Base-by-base conservation (phyloP, 2,888 invertebrate species). In the Cerastis leucographa region DNA sequence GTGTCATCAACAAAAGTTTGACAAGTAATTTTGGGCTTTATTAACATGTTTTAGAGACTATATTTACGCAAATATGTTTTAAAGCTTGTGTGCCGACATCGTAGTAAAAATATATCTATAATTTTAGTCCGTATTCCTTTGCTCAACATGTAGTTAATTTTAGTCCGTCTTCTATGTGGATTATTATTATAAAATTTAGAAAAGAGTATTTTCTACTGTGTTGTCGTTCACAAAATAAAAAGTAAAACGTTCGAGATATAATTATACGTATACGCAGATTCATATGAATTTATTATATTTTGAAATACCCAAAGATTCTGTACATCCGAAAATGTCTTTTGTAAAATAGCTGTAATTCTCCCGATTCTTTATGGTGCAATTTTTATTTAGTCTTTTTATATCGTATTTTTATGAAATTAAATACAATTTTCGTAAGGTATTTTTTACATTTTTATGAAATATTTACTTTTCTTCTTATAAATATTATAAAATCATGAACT, bases 351-450 rank as follows among this genome's bases (percentile, higher is more conserved):
- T 67, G 40, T 67, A 76, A 72, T 61, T 49, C 74, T 78, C 74
- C 80, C 78, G 68, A 51, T 76, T 69, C 54, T 72, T 78, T 61
- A 83, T 78, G 81, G 88, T 88, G 87, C 88, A 89, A 89, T 88
- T 88, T 88, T 79, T 49, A 72, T 71, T 87, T 77, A 81, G 68
- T 80, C 74, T 80, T 73, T 78, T 74, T 76, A 69, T 75, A 76
- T 64, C 61, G 62, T 83, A 77, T 85, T 85, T 85, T 80, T 71
- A 83, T 85, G 64, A 71, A 85, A 76, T 56, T 81, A 76, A 44
- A 79, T 51, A 70, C 72, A 77, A 62, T 56, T 81, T 73, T 85
- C 61, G 25, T 76, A 85, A 42, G 65, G 69, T 51, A 70, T 67
- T 70, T 85, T 35, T 74, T 68, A 74, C 56, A 51, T 9, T 54